phyloP scores from a whole-genome alignment of 2,888 invertebrate species.

The Drosophila planitibia region DNA sequence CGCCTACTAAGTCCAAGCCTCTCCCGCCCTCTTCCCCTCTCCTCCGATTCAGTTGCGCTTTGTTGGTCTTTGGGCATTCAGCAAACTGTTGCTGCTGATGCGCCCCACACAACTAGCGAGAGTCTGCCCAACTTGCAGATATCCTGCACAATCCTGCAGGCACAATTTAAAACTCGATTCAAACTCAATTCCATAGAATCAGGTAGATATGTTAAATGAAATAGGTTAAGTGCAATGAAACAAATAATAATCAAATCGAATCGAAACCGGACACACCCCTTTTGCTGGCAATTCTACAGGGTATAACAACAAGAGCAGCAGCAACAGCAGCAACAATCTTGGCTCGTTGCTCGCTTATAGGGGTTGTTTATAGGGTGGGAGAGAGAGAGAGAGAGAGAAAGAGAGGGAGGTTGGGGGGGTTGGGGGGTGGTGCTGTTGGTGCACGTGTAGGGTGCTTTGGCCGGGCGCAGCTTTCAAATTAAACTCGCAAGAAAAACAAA shows the following conservation, averaged over 20 bases:
- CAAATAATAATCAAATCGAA: not conserved
- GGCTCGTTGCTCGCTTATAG: not conserved
- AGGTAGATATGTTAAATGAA: not conserved
- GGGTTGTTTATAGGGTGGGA: not conserved
- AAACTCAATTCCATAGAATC: not conserved
- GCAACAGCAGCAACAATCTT: conserved; percentile 14
- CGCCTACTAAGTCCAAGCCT: not conserved
- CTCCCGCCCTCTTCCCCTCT: not conserved
- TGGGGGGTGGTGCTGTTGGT: not conserved
- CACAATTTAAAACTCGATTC: not conserved
- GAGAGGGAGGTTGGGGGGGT: too few species aligned
- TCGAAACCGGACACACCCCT: not conserved
- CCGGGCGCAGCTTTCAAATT: conserved; percentile 68
- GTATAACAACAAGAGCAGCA: conserved; percentile 17
- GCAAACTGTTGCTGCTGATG: conserved; percentile 68
- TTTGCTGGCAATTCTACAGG: not conserved
- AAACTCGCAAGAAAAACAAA: conserved; percentile 79
- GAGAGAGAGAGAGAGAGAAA: rapidly evolving
- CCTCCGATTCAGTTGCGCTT: conserved; percentile 37
- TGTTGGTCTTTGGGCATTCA: conserved; percentile 61
- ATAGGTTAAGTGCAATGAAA: not conserved
- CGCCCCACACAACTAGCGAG: conserved; percentile 17
- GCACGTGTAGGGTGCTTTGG: conserved; percentile 34
- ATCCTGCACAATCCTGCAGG: not conserved
- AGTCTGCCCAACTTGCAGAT: not conserved